A percentile compares a stretch with the other conserved stretches of the same genome.
These are phyloP conservation scores for Athene noctua DNA, from an alignment of 2,113 vertebrate genomes.

Conservation along the genomic window DNA sequence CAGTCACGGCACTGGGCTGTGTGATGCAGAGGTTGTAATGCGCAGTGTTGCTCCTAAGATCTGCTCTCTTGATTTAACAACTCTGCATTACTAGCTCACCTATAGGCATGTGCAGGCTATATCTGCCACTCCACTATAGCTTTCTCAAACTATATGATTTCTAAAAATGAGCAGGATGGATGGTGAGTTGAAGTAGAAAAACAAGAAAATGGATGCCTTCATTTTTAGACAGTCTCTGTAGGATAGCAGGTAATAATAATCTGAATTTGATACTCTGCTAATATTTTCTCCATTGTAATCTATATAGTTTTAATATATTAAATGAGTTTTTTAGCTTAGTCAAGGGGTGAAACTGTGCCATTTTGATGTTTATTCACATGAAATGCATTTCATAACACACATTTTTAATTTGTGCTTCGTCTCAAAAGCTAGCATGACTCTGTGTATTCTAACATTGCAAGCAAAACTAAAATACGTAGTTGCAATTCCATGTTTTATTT, in stretches of 20 bases:
- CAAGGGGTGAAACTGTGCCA: neutral
- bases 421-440: neutral
- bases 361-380: neutral
- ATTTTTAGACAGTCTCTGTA: constrained; percentile 7
- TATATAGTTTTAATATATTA: neutral
- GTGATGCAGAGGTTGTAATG: constrained; percentile 50
- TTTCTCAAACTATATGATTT: neutral
- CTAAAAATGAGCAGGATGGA: neutral
- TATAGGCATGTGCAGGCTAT: neutral
- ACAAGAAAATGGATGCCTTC: neutral
- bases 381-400: neutral
- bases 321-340: neutral
- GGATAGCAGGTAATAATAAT: constrained; percentile 2
- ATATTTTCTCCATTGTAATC: neutral
- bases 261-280: neutral
- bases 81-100: constrained; percentile 34
- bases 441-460: neutral
- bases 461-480: constrained; percentile 1
- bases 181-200: constrained; percentile 17
- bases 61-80: constrained; percentile 21
- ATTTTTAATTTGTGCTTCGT: constrained; percentile 31
- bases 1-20: neutral
- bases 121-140: neutral
- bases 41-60: constrained; percentile 22
- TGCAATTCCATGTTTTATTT: neutral